Percentiles rank a stretch among this genome's conserved stretches.
Evolutionary conservation across 2,888 invertebrate genomes (phyloP).

Genomic region (Amphipoea lucens): DNA sequence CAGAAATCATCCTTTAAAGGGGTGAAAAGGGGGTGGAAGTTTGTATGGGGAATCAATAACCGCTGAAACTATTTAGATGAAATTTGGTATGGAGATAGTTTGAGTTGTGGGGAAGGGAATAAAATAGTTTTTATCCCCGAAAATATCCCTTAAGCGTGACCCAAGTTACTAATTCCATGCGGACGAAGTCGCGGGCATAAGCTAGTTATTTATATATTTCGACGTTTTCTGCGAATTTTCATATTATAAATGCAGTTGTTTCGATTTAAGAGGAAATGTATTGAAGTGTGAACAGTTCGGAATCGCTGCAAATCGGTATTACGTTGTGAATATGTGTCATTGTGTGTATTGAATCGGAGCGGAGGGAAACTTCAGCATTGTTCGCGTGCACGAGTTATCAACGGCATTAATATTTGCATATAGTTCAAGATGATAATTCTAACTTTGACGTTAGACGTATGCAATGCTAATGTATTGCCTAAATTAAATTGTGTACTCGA

Average conservation of each 20-base stretch:
- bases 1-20: too few species aligned
- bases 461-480: neutral
- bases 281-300: constrained; percentile 19
- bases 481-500: neutral
- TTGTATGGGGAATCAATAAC: too few species aligned
- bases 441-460: constrained; percentile 23
- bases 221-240: neutral
- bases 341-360: constrained; percentile 28
- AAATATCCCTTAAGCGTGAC: too few species aligned
- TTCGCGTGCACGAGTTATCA: constrained; percentile 39
- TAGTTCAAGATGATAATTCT: constrained; percentile 37
- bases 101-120: too few species aligned
- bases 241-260: constrained; percentile 6
- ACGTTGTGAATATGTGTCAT: constrained; percentile 33
- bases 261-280: neutral
- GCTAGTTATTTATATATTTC: neutral
- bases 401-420: constrained; percentile 44
- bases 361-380: constrained; percentile 26
- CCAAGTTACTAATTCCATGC: too few species aligned
- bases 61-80: too few species aligned
- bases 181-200: too few species aligned
- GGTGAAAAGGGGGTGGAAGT: too few species aligned
- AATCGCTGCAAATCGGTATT: constrained; percentile 31
- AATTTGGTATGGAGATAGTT: too few species aligned
- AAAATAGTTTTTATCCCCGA: too few species aligned